phyloP scores from a whole-genome alignment of 2,888 invertebrate genomes.

The Luperina testacea region DNA sequence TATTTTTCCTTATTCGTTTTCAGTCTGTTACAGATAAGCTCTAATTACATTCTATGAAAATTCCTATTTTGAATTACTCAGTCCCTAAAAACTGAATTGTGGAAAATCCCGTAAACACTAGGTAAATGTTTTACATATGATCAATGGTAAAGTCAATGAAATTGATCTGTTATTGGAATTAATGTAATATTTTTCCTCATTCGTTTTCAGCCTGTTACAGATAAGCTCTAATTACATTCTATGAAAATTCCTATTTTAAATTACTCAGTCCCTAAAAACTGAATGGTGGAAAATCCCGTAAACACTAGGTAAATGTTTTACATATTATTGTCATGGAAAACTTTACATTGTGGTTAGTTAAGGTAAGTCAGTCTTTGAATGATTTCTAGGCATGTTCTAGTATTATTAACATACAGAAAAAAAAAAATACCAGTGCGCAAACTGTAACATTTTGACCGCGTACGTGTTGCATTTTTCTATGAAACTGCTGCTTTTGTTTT shows the following conservation, averaged over 20 bases:
- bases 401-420: not conserved
- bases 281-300: slow-evolving; percentile 1
- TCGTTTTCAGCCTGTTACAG: not conserved
- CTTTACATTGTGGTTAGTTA: not conserved
- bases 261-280: slow-evolving; percentile 2
- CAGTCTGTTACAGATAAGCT: not conserved
- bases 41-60: not conserved
- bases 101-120: slow-evolving; percentile 12
- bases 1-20: not conserved
- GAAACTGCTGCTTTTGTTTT: no score
- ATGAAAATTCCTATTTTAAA: not conserved
- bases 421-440: no score
- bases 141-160: not conserved
- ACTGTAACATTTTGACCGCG: no score
- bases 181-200: slow-evolving; percentile 6
- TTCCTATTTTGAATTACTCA: not conserved
- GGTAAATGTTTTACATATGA: not conserved
- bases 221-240: not conserved
- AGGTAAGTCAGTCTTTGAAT: not conserved
- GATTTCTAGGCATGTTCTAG: not conserved
- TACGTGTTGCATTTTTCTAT: no score
- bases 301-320: not conserved
- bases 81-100: not conserved
- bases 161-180: not conserved
- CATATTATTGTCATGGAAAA: not conserved